Percentiles rank a stretch among this genome's conserved stretches.
These are phyloP conservation scores for Idris sp. DNA, from an alignment of 1,140 invertebrate species.

Conservation along the genomic window DNA sequence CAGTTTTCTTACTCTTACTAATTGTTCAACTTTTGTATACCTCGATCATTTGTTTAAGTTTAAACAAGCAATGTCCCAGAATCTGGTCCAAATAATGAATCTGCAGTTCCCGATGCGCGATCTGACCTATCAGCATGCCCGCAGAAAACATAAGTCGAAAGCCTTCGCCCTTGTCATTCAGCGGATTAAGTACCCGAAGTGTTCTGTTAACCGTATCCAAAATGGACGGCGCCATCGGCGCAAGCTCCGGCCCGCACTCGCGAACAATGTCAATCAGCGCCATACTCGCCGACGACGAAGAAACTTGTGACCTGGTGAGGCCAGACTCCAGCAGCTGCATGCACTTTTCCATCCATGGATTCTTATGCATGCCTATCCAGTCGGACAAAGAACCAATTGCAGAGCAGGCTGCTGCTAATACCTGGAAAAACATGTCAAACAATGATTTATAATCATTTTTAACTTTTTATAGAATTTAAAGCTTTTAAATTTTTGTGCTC, in stretches of 20 bases:
- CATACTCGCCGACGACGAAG: constrained; percentile 88
- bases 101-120: constrained; percentile 80
- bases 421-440: constrained; percentile 18
- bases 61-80: constrained; percentile 83
- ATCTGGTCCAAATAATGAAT: constrained; percentile 85
- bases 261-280: constrained; percentile 91
- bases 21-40: constrained; percentile 5
- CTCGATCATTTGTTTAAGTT: constrained; percentile 80
- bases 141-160: constrained; percentile 87
- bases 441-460: too few species aligned
- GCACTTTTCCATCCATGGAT: constrained; percentile 84
- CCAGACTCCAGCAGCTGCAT: constrained; percentile 84
- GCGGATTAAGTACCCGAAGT: constrained; percentile 57
- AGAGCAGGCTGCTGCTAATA: constrained; percentile 71
- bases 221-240: constrained; percentile 82
- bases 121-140: constrained; percentile 85
- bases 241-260: constrained; percentile 86
- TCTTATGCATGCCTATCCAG: constrained; percentile 87
- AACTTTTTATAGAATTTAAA: not conserved
- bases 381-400: constrained; percentile 86
- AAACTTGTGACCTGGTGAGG: constrained; percentile 81
- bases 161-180: constrained; percentile 78
- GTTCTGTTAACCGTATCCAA: constrained; percentile 70
- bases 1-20: not conserved
- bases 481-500: not conserved